phyloP scores from a whole-genome alignment of 2,113 vertebrate genomes.

The Gnathonemus echidnorhynchus region DNA sequence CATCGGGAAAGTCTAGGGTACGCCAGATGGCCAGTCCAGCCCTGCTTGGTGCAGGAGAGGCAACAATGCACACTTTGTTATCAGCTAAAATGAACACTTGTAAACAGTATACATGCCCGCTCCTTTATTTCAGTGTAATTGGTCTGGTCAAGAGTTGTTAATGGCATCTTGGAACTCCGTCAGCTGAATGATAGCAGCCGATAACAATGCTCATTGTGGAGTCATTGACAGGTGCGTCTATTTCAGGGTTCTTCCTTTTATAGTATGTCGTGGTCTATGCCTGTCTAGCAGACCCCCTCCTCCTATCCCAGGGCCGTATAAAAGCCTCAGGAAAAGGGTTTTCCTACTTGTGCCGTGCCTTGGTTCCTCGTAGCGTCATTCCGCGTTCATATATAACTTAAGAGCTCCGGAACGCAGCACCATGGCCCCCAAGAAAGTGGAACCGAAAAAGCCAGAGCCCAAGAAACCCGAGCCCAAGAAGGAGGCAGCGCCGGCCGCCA shows the following conservation, averaged over 20 bases:
- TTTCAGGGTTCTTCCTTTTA: constrained; percentile 31
- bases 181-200: constrained; percentile 20
- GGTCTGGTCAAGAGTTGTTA: not conserved
- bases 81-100: not conserved
- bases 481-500: constrained; percentile 23
- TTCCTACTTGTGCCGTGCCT: not conserved
- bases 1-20: not conserved
- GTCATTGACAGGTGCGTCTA: constrained; percentile 14
- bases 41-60: not conserved
- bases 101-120: not conserved
- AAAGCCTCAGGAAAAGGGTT: constrained; percentile 12
- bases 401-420: constrained; percentile 9
- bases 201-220: constrained; percentile 26
- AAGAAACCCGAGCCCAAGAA: constrained; percentile 54
- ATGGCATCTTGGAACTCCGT: constrained; percentile 13
- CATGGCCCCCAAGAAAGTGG: constrained; percentile 69
- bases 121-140: constrained; percentile 7
- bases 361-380: not conserved
- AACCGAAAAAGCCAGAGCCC: constrained; percentile 63
- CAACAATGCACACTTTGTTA: not conserved
- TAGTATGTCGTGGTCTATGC: constrained; percentile 15
- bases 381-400: not conserved
- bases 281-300: constrained; percentile 1
- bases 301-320: constrained; percentile 1
- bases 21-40: not conserved